Conservation (phyloP, 2,888 invertebrate genomes). For the Xestia sexstrigata region DNA sequence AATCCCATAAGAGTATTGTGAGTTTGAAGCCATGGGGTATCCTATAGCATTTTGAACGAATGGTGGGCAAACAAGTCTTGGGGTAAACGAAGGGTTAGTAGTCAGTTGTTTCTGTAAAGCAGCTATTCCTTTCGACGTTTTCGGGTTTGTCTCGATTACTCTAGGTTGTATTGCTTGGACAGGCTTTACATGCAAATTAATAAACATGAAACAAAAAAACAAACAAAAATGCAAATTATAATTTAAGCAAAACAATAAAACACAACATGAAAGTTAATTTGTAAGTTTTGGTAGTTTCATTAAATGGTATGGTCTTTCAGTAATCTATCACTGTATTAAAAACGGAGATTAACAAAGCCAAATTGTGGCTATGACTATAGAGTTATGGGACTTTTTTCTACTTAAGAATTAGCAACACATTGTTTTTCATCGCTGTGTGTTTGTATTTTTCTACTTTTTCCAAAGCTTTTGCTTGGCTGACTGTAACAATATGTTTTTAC, state of each 20-base stretch:
- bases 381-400: neutral
- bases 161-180: slow-evolving; percentile 89
- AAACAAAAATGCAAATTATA: slow-evolving; percentile 85
- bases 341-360: neutral
- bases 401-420: neutral
- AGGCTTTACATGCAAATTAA: slow-evolving; percentile 85
- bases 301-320: slow-evolving; percentile 34
- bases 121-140: slow-evolving; percentile 82
- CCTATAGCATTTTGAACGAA: slow-evolving; percentile 83
- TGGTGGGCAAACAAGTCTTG: slow-evolving; percentile 87
- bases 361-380: neutral
- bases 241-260: slow-evolving; percentile 69
- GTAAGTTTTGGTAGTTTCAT: slow-evolving; percentile 46
- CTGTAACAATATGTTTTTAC: neutral
- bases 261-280: slow-evolving; percentile 44
- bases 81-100: slow-evolving; percentile 88
- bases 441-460: no score
- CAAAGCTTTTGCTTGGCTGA: neutral
- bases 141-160: slow-evolving; percentile 87
- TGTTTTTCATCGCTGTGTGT: no score
- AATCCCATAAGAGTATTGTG: slow-evolving; percentile 81
- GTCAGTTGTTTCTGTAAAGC: slow-evolving; percentile 86
- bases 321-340: neutral
- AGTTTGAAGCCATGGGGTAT: slow-evolving; percentile 77
- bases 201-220: slow-evolving; percentile 84